Percentiles rank a stretch among this genome's conserved stretches.
These are phyloP conservation scores for Andrena marginata DNA, from an alignment of 2,888 invertebrate species.

Conservation along the genomic window DNA sequence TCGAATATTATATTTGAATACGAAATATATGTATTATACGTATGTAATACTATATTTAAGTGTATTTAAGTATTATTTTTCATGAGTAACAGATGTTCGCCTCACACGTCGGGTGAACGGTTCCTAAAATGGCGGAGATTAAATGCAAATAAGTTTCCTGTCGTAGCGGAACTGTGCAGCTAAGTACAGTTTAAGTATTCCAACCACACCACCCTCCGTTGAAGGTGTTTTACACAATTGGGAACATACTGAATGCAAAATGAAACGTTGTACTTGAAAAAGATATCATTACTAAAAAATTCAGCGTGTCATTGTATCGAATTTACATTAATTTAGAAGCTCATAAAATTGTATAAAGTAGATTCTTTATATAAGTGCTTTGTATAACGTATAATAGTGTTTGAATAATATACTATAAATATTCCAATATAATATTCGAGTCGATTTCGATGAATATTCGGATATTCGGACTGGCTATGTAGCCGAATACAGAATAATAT, in stretches of 20 bases:
- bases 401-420: no score
- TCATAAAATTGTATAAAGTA: no score
- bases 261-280: not conserved
- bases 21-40: no score
- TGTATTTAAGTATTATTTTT: not conserved
- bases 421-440: no score
- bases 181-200: constrained; percentile 1
- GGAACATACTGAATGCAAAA: not conserved
- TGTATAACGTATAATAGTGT: no score
- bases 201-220: not conserved
- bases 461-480: no score
- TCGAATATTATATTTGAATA: no score
- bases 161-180: not conserved
- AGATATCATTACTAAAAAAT: not conserved
- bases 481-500: no score
- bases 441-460: no score
- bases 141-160: constrained; percentile 8
- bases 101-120: not conserved
- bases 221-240: not conserved
- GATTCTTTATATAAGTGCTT: no score
- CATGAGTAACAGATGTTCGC: not conserved
- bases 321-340: no score
- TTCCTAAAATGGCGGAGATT: not conserved
- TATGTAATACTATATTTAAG: not conserved
- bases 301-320: no score